Conservation (phyloP, 2,888 invertebrate genomes). For the Coleophora deauratella region DNA sequence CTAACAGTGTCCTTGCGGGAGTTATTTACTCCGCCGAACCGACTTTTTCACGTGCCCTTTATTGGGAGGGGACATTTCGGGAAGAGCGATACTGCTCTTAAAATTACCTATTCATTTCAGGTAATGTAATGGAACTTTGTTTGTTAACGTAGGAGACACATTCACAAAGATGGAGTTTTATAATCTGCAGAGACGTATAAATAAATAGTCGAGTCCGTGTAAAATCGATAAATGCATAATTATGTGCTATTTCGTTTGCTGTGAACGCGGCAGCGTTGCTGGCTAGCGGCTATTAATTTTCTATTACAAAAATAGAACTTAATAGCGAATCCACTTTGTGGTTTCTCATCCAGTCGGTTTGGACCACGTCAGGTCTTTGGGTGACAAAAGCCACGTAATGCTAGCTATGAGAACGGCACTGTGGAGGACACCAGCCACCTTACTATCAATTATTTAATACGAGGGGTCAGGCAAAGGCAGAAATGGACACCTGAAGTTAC, state of each 20-base stretch:
- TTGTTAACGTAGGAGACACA: neutral
- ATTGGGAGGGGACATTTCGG: conserved; percentile 35
- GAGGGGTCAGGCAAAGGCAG: too few relatives aligned
- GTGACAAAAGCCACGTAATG: too few relatives aligned
- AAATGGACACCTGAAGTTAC: too few relatives aligned
- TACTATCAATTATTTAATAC: too few relatives aligned
- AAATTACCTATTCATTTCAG: conserved; percentile 6
- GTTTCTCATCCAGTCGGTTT: too few relatives aligned
- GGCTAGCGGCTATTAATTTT: conserved; percentile 27
- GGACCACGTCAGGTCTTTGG: too few relatives aligned
- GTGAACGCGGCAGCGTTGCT: conserved; percentile 20
- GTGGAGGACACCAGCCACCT: too few relatives aligned
- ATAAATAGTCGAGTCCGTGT: conserved; percentile 31
- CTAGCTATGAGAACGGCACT: too few relatives aligned
- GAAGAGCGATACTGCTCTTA: neutral
- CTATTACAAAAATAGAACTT: too few relatives aligned
- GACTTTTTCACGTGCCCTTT: conserved; percentile 67
- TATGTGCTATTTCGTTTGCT: conserved; percentile 20
- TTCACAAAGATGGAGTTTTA: conserved; percentile 11
- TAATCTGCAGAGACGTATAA: conserved; percentile 26
- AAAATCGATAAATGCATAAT: conserved; percentile 42
- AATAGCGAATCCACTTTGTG: too few relatives aligned
- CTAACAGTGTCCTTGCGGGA: conserved; percentile 74
- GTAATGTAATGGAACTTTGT: neutral
- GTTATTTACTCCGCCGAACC: conserved; percentile 65